Conservation (phyloP, 2,113 vertebrate species). For the Clarias gariepinus region DNA sequence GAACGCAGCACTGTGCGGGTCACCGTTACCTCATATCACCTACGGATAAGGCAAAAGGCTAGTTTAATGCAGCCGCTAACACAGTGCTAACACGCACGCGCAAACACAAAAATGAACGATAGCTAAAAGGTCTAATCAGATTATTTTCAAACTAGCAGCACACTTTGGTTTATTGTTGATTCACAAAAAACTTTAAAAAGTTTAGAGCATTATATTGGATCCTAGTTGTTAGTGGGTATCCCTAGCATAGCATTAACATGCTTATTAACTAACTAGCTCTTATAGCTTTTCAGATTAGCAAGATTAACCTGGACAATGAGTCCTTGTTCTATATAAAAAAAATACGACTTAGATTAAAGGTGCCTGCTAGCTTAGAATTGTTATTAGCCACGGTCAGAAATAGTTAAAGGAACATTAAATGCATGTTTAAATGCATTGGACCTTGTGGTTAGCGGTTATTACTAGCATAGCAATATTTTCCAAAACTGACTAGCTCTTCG, state of each 20-base stretch:
- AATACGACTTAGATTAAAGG: neutral
- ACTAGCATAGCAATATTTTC: no score
- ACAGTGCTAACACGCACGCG: slow-evolving; percentile 2
- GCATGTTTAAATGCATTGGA: no score
- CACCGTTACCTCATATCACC: slow-evolving; percentile 40
- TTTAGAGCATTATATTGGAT: neutral
- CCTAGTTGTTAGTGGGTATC: neutral
- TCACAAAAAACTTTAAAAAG: neutral
- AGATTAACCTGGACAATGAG: neutral
- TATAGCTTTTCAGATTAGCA: neutral
- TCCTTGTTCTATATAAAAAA: neutral
- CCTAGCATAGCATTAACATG: neutral
- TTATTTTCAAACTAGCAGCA: neutral
- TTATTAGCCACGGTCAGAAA: neutral
- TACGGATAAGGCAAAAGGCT: neutral
- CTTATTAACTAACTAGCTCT: neutral
- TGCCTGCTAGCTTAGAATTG: neutral
- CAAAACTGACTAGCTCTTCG: no score
- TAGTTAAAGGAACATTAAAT: neutral
- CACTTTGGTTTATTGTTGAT: neutral
- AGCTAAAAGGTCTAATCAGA: neutral
- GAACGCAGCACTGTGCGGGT: slow-evolving; percentile 36
- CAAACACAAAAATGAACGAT: no score
- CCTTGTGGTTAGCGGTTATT: no score
- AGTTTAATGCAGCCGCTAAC: neutral